A percentile compares a stretch with the other conserved stretches of the same genome.
phyloP scores from a whole-genome alignment of 2,113 vertebrate species.

The Pteropus alecto region DNA sequence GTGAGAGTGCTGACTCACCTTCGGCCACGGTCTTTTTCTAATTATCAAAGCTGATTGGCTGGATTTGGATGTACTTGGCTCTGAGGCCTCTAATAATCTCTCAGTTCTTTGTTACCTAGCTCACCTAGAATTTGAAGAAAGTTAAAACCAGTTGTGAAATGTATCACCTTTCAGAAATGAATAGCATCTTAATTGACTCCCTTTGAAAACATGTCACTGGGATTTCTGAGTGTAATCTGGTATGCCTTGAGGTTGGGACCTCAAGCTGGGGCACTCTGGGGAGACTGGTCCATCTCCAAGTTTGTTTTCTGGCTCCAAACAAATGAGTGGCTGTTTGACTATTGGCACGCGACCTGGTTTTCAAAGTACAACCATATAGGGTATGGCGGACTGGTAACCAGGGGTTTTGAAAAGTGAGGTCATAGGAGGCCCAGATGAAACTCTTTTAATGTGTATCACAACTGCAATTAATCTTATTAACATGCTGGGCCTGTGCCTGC shows the following conservation, averaged over 20 bases:
- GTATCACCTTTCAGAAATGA: conserved; percentile 54
- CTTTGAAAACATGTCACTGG: conserved; percentile 39
- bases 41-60: background rate
- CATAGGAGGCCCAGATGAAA: conserved; percentile 74
- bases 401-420: conserved; percentile 80
- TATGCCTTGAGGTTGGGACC: conserved; percentile 27
- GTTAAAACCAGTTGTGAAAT: conserved; percentile 52
- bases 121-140: conserved; percentile 26
- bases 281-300: conserved; percentile 68
- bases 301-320: conserved; percentile 81
- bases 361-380: conserved; percentile 84
- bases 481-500: background rate
- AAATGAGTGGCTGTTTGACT: conserved; percentile 78
- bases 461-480: conserved; percentile 69
- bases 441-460: conserved; percentile 60
- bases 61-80: background rate
- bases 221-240: background rate
- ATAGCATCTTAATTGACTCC: conserved; percentile 1
- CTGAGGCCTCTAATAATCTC: background rate
- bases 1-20: background rate
- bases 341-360: conserved; percentile 77
- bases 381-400: conserved; percentile 70
- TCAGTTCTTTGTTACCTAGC: background rate
- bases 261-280: conserved; percentile 24
- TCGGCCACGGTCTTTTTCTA: background rate